Percentiles rank a stretch among this genome's conserved stretches.
Evolutionary conservation across 1,140 invertebrate species (phyloP).

Genomic region (Rhynchophorus ferrugineus): DNA sequence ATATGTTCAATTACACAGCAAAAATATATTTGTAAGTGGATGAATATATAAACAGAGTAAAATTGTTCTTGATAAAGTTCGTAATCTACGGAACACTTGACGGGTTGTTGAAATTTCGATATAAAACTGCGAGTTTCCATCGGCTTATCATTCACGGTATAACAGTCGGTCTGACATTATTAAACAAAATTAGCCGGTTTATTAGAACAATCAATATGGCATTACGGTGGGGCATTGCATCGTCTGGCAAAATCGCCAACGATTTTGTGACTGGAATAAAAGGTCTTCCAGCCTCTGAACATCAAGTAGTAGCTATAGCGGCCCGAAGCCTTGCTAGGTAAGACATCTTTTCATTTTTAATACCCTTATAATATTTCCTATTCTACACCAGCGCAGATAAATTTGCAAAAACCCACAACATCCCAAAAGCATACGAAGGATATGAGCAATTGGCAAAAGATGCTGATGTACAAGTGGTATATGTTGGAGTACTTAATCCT

Average conservation of each 20-base stretch:
- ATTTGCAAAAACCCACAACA: conserved; percentile 66
- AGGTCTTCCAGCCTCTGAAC: conserved; percentile 53
- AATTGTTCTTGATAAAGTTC: too few relatives aligned
- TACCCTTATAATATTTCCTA: neutral
- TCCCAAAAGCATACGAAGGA: conserved; percentile 61
- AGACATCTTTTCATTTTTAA: neutral
- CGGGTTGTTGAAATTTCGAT: too few relatives aligned
- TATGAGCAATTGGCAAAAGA: conserved; percentile 70
- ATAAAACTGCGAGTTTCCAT: too few relatives aligned
- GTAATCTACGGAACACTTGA: too few relatives aligned
- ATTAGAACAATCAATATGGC: too few relatives aligned
- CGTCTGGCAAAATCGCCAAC: conserved; percentile 64
- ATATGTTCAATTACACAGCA: too few relatives aligned
- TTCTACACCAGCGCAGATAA: conserved; percentile 52
- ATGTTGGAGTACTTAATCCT: conserved; percentile 65
- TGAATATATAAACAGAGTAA: too few relatives aligned
- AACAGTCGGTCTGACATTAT: too few relatives aligned
- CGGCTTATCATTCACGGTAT: too few relatives aligned
- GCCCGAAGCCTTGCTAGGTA: conserved; percentile 49
- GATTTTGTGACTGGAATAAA: conserved; percentile 69
- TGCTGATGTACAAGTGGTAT: conserved; percentile 71
- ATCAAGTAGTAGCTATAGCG: conserved; percentile 65
- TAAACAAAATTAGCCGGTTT: too few relatives aligned
- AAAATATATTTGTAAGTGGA: too few relatives aligned
- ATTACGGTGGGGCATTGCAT: conserved; percentile 60